These are phyloP conservation scores for Percina caprodes DNA, from an alignment of 2,113 vertebrate species.

Conservation along the genomic window DNA sequence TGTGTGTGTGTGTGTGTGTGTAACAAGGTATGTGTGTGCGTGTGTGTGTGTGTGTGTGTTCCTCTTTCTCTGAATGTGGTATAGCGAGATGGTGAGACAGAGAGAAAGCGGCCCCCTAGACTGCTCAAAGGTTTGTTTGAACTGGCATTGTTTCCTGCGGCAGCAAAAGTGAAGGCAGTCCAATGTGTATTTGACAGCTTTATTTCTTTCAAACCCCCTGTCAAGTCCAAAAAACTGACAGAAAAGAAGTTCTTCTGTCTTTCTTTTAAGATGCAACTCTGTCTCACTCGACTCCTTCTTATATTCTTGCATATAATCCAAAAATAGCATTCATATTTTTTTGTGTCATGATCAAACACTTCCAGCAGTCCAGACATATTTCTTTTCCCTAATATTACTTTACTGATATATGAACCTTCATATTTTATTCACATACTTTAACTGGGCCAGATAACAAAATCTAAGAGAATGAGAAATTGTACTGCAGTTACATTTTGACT, in stretches of 20 bases:
- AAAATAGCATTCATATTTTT: slow-evolving; percentile 60
- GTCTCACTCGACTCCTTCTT: slow-evolving; percentile 30
- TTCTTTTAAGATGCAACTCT: slow-evolving; percentile 44
- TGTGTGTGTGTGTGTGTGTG: slow-evolving; percentile 24
- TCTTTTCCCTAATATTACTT: slow-evolving; percentile 25
- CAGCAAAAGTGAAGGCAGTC: slow-evolving; percentile 68
- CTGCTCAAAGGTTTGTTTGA: slow-evolving; percentile 78
- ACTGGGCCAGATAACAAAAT: slow-evolving; percentile 60
- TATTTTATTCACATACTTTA: slow-evolving; percentile 62
- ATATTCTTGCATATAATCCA: slow-evolving; percentile 48
- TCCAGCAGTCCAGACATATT: slow-evolving; percentile 24
- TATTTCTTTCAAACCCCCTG: slow-evolving; percentile 47
- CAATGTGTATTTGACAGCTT: slow-evolving; percentile 75
- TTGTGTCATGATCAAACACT: slow-evolving; percentile 55
- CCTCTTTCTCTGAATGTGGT: slow-evolving; percentile 42
- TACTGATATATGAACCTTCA: slow-evolving; percentile 43
- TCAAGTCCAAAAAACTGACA: slow-evolving; percentile 53
- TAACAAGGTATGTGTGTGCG: background rate
- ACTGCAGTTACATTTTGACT: slow-evolving; percentile 30
- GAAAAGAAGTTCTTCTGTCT: slow-evolving; percentile 53
- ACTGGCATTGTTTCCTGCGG: slow-evolving; percentile 76
- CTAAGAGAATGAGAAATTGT: slow-evolving; percentile 9
- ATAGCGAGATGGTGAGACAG: slow-evolving; percentile 35
- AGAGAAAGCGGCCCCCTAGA: slow-evolving; percentile 56
- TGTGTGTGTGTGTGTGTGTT: slow-evolving; percentile 32